Evolutionary conservation across 2,113 vertebrate genomes (phyloP).

Genomic region (Oxyruncus cristatus): DNA sequence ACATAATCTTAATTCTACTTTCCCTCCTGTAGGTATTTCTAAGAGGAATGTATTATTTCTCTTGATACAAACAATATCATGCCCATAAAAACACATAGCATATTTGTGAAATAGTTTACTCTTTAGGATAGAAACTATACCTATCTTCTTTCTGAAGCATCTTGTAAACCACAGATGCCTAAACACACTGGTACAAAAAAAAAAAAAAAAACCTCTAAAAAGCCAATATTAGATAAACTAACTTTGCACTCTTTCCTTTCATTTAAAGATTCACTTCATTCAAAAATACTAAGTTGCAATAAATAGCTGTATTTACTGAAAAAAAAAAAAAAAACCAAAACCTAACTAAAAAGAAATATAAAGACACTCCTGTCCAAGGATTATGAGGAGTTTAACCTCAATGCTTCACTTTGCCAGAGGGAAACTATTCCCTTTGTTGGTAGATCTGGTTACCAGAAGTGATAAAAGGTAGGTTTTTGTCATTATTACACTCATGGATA

Average conservation of each 20-base stretch:
- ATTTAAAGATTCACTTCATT: neutral
- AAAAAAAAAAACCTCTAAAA: neutral
- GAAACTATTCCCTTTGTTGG: constrained; percentile 41
- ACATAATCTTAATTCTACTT: neutral
- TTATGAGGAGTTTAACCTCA: constrained; percentile 35
- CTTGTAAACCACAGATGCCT: neutral
- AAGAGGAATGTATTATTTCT: neutral
- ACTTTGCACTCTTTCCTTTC: neutral
- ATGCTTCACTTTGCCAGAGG: constrained; percentile 22
- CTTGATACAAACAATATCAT: neutral
- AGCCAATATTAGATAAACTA: neutral
- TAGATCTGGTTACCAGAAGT: constrained; percentile 39
- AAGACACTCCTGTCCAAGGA: neutral
- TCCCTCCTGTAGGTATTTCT: neutral
- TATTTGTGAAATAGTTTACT: neutral
- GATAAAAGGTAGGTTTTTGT: constrained; percentile 28
- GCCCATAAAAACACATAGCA: neutral
- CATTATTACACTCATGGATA: neutral
- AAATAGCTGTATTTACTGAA: neutral
- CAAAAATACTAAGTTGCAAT: neutral
- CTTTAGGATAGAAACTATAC: neutral
- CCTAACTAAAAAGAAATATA: neutral
- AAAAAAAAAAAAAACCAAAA: no score
- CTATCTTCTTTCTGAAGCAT: neutral
- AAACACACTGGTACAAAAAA: neutral